phyloP scores from a whole-genome alignment of 2,113 vertebrate species.

The Microcebus murinus region DNA sequence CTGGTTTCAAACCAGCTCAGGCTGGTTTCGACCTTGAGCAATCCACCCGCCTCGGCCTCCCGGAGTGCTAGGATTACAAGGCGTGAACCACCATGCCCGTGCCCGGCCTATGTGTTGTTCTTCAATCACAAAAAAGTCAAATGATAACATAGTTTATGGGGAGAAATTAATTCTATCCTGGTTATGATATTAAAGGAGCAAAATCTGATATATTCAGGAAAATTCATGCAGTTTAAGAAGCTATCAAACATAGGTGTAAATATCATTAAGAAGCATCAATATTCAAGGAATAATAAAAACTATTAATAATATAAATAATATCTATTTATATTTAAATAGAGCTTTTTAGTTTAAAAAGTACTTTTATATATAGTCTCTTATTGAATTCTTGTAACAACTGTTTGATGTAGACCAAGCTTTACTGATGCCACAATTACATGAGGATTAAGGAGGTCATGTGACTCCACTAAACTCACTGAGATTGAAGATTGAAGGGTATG shows the following conservation, averaged over 20 bases:
- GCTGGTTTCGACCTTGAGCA: no score
- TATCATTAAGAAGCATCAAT: background rate
- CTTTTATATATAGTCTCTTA: background rate
- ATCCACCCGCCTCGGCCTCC: no score
- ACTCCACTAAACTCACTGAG: background rate
- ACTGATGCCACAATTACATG: background rate
- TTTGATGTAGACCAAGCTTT: background rate
- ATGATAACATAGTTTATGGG: background rate
- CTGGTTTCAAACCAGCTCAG: no score
- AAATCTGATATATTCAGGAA: slow-evolving; percentile 1
- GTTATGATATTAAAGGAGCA: background rate
- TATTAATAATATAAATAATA: no score
- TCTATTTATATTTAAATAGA: background rate
- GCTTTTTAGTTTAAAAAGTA: slow-evolving; percentile 18
- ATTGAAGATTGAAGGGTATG: background rate
- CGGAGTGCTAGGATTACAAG: no score
- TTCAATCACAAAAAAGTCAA: background rate
- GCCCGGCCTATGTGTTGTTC: background rate
- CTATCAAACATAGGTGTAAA: background rate
- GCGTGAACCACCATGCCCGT: no score
- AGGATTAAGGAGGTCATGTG: background rate
- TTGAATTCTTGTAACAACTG: background rate
- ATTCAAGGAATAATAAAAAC: background rate
- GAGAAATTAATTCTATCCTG: slow-evolving; percentile 8
- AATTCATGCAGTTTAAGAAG: slow-evolving; percentile 27